Evolutionary conservation across 2,797 vertebrate species (phyloP).

Genomic region (Acanthurus leucopareius): DNA sequence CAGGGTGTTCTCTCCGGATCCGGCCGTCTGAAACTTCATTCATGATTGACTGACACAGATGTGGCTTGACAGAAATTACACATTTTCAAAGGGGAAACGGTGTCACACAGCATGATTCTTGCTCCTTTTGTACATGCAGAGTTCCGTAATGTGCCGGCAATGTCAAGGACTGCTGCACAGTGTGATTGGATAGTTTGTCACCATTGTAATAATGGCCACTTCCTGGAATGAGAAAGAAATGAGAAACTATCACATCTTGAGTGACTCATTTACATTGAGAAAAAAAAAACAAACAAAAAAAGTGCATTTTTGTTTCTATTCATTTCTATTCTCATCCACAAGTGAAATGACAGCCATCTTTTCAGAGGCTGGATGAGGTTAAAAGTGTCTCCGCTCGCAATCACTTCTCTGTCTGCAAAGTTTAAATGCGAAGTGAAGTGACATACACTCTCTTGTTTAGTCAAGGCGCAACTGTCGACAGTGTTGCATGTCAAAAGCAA

Average conservation of each 20-base stretch:
- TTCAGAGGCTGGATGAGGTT: constrained; percentile 10
- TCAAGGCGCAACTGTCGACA: neutral
- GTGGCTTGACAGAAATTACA: constrained; percentile 14
- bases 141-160: constrained; percentile 18
- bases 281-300: constrained; percentile 11
- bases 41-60: constrained; percentile 19
- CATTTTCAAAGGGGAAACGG: neutral
- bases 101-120: constrained; percentile 9
- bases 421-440: constrained; percentile 3
- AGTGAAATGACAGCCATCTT: constrained; percentile 10
- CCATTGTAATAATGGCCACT: constrained; percentile 44
- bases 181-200: constrained; percentile 55
- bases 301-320: constrained; percentile 19
- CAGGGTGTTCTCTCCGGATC: neutral
- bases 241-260: constrained; percentile 48
- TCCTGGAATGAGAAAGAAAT: constrained; percentile 50
- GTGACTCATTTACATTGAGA: constrained; percentile 51
- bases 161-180: constrained; percentile 52
- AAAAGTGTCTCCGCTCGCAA: constrained; percentile 1
- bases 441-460: constrained; percentile 1
- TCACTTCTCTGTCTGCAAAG: constrained; percentile 5
- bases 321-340: constrained; percentile 25
- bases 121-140: constrained; percentile 19
- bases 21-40: constrained; percentile 2
- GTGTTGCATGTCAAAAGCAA: neutral